Evolutionary conservation across 2,797 vertebrate genomes (phyloP), one percentile per base, ranked within the genome.

Genomic region (Echeneis naucrates): DNA sequence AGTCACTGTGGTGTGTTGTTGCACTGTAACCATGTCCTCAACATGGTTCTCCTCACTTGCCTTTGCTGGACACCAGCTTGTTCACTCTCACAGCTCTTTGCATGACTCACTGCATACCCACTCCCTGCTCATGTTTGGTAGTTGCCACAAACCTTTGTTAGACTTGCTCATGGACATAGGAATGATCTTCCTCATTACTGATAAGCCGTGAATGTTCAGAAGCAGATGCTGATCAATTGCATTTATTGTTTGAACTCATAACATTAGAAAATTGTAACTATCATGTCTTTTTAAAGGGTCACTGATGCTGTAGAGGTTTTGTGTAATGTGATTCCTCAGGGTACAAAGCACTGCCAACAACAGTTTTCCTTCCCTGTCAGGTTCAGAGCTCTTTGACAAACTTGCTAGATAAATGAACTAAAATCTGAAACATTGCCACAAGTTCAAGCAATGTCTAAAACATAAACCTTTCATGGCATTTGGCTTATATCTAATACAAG

Each of bases 91-190:
- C 91, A 60, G 68, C 86, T 79, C 54, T 61, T 65, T 91, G 92
- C 91, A 93, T 93, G 93, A 84, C 82, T 89, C 80, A 80, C 86
- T 76, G 65, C 82, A 73, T 70, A 68, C 33, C 75, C 57, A 53
- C 80, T 68, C 59, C 60, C 74, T 56, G 35, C 69, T 74, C 24
- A 77, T 75, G 42, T 81, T 77, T 72, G 62, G 42, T 38, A 23
- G 72, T 37, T 58, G 19, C 68, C 47, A 61, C 42, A 81, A 54
- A 59, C 30, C 10, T 73, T 56, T 59, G 50, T 73, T 54, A 51
- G 61, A 38, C 24, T 67, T 21, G 1, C 38, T 70, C 37, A 38
- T 17, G 47, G 72, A 75, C 68, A 17, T 26, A 10, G 5, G 75
- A 27, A 47, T 54, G n/a, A n/a, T n/a, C n/a, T 4, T 13, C 48